A percentile compares a stretch with the other conserved stretches of the same genome.
Conservation (phyloP, 2,797 vertebrate genomes). For the Gallinago solitaria region DNA sequence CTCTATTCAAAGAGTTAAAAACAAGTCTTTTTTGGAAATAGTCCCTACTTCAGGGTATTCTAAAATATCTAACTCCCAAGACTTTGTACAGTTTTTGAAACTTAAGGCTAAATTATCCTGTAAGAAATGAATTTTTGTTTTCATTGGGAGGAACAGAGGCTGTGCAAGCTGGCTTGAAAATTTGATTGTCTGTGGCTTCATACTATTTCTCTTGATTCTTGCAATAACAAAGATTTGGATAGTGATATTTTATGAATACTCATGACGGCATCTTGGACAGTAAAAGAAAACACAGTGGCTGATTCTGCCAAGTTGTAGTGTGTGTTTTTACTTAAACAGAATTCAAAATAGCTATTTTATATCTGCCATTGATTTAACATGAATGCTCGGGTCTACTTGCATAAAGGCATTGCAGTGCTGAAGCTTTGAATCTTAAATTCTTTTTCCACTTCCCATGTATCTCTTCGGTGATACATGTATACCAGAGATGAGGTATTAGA, state of each 20-base stretch:
- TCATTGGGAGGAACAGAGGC: background rate
- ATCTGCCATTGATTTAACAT: background rate
- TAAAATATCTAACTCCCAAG: background rate
- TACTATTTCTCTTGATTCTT: constrained; percentile 1
- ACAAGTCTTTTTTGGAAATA: background rate
- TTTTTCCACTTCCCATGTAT: background rate
- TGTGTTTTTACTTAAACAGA: background rate
- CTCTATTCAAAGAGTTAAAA: background rate
- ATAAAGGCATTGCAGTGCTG: background rate
- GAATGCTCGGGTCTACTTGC: background rate
- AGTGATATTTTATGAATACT: background rate
- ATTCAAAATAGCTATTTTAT: background rate
- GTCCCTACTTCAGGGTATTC: background rate
- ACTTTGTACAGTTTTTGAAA: background rate
- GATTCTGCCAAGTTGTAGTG: background rate
- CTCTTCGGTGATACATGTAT: background rate
- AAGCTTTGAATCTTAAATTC: background rate
- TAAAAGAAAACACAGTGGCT: background rate
- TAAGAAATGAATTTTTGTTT: background rate
- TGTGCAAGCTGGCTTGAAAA: background rate
- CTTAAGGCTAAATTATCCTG: background rate
- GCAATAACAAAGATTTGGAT: background rate
- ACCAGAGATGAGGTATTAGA: background rate
- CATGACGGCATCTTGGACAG: background rate
- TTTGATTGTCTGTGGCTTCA: background rate